phyloP scores from a whole-genome alignment of 2,888 invertebrate species.

The Drosophila fulvimacula region DNA sequence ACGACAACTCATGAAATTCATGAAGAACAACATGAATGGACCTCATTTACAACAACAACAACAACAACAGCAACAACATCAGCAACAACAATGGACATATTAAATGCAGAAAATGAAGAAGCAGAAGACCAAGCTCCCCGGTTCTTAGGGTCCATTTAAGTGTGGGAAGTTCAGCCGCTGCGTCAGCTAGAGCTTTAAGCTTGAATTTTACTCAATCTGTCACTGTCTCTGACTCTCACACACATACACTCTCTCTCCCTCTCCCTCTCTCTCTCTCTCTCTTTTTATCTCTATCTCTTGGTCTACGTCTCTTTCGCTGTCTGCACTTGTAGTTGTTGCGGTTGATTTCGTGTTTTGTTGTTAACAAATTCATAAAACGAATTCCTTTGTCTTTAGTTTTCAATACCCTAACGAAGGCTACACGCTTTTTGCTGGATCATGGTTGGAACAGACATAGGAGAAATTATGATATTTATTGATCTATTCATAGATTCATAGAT shows the following conservation, averaged over 20 bases:
- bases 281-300: neutral
- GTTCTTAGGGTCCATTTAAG: constrained; percentile 49
- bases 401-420: neutral
- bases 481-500: neutral
- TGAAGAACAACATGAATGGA: constrained; percentile 47
- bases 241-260: neutral
- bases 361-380: constrained; percentile 76
- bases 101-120: constrained; percentile 4
- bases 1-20: constrained; percentile 69
- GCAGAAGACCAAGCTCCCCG: constrained; percentile 3
- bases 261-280: neutral
- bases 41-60: constrained; percentile 29
- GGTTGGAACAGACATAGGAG: no score
- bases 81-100: neutral
- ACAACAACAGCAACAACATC: neutral
- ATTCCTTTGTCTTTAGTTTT: constrained; percentile 60
- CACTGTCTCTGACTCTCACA: neutral
- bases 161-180: constrained; percentile 7
- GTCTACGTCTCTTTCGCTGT: constrained; percentile 1
- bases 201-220: constrained; percentile 11
- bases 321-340: constrained; percentile 31
- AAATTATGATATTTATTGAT: neutral
- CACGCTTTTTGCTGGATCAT: neutral
- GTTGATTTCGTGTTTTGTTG: constrained; percentile 67
- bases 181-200: constrained; percentile 22